Evolutionary conservation across 2,113 vertebrate species (phyloP).

Genomic region (Perca flavescens): DNA sequence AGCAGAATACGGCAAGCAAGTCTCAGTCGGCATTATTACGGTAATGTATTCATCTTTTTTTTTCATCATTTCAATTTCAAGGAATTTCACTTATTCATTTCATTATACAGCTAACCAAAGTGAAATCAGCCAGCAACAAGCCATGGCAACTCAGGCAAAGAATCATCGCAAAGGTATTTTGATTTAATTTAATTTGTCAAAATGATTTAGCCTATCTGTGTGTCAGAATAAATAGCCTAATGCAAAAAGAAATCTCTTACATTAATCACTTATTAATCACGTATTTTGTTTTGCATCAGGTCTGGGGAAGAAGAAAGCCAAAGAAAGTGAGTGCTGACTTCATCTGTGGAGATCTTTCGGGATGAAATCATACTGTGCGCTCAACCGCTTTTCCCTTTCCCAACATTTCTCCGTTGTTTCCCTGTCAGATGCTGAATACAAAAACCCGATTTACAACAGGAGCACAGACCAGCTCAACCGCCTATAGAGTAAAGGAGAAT

Average conservation of each 20-base stretch:
- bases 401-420: slow-evolving; percentile 16
- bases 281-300: slow-evolving; percentile 23
- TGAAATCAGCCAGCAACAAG: slow-evolving; percentile 52
- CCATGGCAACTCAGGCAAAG: neutral
- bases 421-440: slow-evolving; percentile 59
- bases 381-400: slow-evolving; percentile 3
- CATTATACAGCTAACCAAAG: slow-evolving; percentile 63
- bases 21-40: slow-evolving; percentile 65
- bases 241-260: too few species aligned
- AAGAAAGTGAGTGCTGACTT: slow-evolving; percentile 58
- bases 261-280: neutral
- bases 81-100: slow-evolving; percentile 18
- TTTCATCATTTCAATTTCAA: neutral
- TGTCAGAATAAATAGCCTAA: neutral
- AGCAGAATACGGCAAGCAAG: slow-evolving; percentile 65
- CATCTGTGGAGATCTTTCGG: neutral
- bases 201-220: neutral
- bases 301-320: slow-evolving; percentile 40
- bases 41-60: slow-evolving; percentile 50
- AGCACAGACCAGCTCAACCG: slow-evolving; percentile 43
- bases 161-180: slow-evolving; percentile 41
- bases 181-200: neutral
- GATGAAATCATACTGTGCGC: neutral
- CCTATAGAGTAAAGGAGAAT: slow-evolving; percentile 13
- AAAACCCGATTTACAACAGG: slow-evolving; percentile 80